Evolutionary conservation across 2,888 invertebrate species (phyloP), one percentile per base, ranked within the genome.

Genomic region (Acronicta leporina): DNA sequence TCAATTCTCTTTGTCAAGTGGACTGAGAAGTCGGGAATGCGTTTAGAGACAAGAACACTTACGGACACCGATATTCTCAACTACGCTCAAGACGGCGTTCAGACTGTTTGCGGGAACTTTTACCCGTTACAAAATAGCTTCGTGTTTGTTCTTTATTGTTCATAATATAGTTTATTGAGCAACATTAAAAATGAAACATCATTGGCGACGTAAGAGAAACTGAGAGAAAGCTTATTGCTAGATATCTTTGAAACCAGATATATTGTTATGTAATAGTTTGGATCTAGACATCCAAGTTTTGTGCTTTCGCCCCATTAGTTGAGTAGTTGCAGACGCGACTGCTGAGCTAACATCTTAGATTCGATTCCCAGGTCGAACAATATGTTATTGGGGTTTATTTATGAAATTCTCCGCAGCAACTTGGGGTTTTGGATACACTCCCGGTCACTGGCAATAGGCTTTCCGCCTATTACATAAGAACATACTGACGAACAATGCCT

Each of bases 1-100:
- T 87, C 87, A 86, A 86, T 87, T 88, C 83, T 82, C 85, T 87
- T 86, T 86, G 84, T 87, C 85, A 85, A 85, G 85, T 80, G 81
- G 77, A 75, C 84, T 77, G 82, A 84, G 84, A 83, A 82, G 82
- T 81, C 69, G 80, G 79, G 81, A 86, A 86, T 85, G 84, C 83
- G 82, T 88, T 85, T 83, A 86, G 77, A 85, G 77, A 83, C 80
- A 80, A 88, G 86, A 83, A 83, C 81, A 80, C 87, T 88, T 82
- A 83, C 68, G 73, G 73, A 73, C 74, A 78, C 80, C 83, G 83
- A 87, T 86, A 86, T 85, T 84, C 81, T 81, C 77, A 81, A 84
- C 79, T 73, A 73, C 74, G 73, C 71, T 77, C 79, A 73, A 81
- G 78, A 78, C 74, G 68, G 68, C 62, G 66, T 68, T 69, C 61